Evolutionary conservation across 2,113 vertebrate species (phyloP).

Genomic region (Podarcis muralis): DNA sequence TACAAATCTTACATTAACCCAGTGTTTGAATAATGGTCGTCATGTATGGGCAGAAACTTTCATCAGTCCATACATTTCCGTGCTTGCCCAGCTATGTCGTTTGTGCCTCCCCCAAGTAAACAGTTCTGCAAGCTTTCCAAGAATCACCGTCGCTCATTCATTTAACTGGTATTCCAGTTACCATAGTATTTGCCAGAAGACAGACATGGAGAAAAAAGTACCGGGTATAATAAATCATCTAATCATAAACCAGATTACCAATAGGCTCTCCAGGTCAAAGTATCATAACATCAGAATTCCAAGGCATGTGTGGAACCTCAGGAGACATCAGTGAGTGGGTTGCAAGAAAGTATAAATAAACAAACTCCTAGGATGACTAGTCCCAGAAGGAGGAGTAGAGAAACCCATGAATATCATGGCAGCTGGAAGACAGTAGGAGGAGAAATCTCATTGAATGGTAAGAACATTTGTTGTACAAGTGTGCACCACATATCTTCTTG

Average conservation of each 20-base stretch:
- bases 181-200: not conserved
- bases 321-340: no score
- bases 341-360: no score
- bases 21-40: not conserved
- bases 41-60: not conserved
- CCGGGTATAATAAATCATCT: no score
- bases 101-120: no score
- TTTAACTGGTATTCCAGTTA: not conserved
- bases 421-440: not conserved
- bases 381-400: no score
- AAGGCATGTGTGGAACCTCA: no score
- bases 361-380: no score
- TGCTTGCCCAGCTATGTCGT: not conserved
- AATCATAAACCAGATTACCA: no score
- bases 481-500: not conserved
- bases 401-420: not conserved
- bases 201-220: no score
- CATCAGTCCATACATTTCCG: not conserved
- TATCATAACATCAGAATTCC: no score
- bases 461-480: not conserved
- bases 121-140: not conserved
- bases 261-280: no score
- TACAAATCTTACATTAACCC: not conserved
- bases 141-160: not conserved
- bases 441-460: not conserved